phyloP scores from a whole-genome alignment of 1,140 invertebrate species.

The Cepaea nemoralis region DNA sequence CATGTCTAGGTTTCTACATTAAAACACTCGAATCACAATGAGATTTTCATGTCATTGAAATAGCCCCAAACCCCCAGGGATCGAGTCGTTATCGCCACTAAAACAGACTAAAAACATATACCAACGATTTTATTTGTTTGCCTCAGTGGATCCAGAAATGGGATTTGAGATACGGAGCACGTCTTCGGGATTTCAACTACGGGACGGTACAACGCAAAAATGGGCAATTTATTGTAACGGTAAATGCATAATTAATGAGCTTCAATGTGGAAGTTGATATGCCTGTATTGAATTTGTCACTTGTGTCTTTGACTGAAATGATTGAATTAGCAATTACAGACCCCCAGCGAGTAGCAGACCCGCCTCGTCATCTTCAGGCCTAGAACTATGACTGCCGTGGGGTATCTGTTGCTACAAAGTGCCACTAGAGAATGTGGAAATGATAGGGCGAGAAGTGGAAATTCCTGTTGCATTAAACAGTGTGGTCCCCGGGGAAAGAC shows the following conservation, averaged over 20 bases:
- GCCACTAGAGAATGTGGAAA: background rate
- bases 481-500: background rate
- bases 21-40: slow-evolving; percentile 2
- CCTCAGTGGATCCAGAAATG: too few relatives aligned
- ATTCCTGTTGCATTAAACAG: background rate
- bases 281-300: slow-evolving; percentile 35
- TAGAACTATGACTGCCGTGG: background rate
- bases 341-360: background rate
- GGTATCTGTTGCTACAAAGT: background rate
- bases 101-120: too few relatives aligned
- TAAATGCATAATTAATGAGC: slow-evolving; percentile 37
- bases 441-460: background rate
- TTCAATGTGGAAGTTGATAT: too few relatives aligned
- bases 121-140: too few relatives aligned
- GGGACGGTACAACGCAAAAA: background rate
- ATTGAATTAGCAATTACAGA: slow-evolving; percentile 39
- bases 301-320: slow-evolving; percentile 26
- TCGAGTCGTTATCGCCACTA: too few relatives aligned
- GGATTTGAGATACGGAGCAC: too few relatives aligned
- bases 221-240: slow-evolving; percentile 11
- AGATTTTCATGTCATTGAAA: slow-evolving; percentile 5
- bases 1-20: too few relatives aligned
- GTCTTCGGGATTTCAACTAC: too few relatives aligned
- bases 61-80: background rate
- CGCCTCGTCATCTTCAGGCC: background rate